Percentiles rank a stretch among this genome's conserved stretches.
Conservation (phyloP, 2,797 vertebrate genomes). For the Lerista edwardsae region DNA sequence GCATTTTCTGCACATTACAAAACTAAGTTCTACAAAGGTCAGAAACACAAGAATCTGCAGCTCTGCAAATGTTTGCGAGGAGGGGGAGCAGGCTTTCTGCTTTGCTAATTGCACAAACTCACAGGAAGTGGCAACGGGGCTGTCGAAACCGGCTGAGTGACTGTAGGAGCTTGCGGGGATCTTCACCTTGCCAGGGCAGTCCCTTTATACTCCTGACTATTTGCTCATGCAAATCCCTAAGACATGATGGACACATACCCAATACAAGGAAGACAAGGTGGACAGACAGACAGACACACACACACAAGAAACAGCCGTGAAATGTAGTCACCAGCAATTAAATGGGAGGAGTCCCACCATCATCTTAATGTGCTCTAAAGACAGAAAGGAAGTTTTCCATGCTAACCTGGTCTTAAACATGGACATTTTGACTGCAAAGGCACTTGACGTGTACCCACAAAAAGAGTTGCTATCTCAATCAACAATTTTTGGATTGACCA, state of each 20-base stretch:
- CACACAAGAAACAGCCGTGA: slow-evolving; percentile 53
- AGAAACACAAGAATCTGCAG: neutral
- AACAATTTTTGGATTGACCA: neutral
- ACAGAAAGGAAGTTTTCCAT: slow-evolving; percentile 48
- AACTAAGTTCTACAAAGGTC: neutral
- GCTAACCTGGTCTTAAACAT: slow-evolving; percentile 46
- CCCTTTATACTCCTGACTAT: slow-evolving; percentile 97
- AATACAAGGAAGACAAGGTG: slow-evolving; percentile 36
- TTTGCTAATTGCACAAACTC: too few relatives aligned
- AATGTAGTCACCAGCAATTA: slow-evolving; percentile 60
- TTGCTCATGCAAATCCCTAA: slow-evolving; percentile 96
- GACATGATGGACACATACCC: slow-evolving; percentile 64
- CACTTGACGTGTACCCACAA: neutral
- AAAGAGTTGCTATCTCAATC: neutral
- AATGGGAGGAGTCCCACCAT: slow-evolving; percentile 48
- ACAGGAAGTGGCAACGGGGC: slow-evolving; percentile 89
- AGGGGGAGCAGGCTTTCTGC: neutral
- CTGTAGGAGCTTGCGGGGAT: slow-evolving; percentile 92
- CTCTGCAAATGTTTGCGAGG: neutral
- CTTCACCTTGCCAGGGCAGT: slow-evolving; percentile 93
- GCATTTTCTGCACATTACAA: neutral
- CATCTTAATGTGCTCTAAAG: slow-evolving; percentile 42
- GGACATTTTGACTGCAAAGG: slow-evolving; percentile 7
- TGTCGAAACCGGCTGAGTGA: slow-evolving; percentile 90
- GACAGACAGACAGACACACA: slow-evolving; percentile 56